Base-by-base conservation (phyloP, 2,113 vertebrate species). In the Oreochromis aureus region DNA sequence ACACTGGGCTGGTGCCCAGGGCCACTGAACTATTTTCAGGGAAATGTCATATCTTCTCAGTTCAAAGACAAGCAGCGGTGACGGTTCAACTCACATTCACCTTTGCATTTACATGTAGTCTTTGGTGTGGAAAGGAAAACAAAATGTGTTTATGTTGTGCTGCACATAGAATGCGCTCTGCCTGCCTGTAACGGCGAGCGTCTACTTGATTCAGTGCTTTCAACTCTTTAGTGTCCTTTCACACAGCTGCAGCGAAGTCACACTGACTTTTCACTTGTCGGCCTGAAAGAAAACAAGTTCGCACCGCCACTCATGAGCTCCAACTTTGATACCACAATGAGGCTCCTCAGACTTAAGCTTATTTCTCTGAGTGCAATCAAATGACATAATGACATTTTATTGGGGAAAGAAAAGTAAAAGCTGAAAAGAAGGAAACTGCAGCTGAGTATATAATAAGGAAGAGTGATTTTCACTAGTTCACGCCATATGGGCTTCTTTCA, bases 21-120 rank as follows among this genome's bases (percentile, higher is more conserved):
- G 36, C 58, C 10, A 13, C 36, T 84, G 22, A 44, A 80, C 84
- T 89, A 51, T 87, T 90, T 91, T 86, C 34, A 80, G 61, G 66
- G 79, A 86, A 89, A 91, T 88, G 84, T 93, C 89, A 90, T 44
- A 85, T 90, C 80, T 88, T 86, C 66, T 89, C 58, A 83, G 15
- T 89, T 92, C 86, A 91, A 86, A 81, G 76, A 81, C 59, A 84
- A 89, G 41, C 32, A 89, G 32, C 79, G 32, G 69, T 82, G n/a
- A 59, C 6, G 16, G 58, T 83, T 56, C 44, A 86, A 34, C 69
- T 87, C 71, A 44, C 54, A 79, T 86, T 86, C 54, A 82, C 46
- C n/a, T 61, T 36, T 54, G 15, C 19, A 34, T 78, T 85, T 82
- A 85, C 41, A 80, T 59, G 51, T 41, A 34, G n/a, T 27, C 27